A percentile compares a stretch with the other conserved stretches of the same genome.
Conservation (phyloP, 2,797 vertebrate species). For the Chaenodraco wilsoni region DNA sequence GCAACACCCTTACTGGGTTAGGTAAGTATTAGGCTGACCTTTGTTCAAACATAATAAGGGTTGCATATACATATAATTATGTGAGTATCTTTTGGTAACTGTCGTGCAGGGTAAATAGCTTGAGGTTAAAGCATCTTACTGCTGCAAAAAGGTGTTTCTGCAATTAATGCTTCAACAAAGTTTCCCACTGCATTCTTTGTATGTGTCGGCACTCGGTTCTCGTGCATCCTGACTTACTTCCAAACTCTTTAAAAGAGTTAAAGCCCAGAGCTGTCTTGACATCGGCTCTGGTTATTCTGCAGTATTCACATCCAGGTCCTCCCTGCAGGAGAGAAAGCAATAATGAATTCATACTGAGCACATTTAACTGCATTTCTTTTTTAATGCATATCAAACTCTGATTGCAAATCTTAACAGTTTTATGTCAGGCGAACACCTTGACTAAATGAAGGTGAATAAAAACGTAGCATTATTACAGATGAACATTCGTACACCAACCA, state of each 20-base stretch:
- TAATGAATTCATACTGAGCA: background rate
- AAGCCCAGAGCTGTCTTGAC: conserved; percentile 67
- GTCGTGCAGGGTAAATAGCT: background rate
- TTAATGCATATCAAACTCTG: too few species aligned
- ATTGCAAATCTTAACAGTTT: background rate
- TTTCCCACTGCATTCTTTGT: background rate
- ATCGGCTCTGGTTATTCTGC: conserved; percentile 77
- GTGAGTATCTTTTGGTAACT: background rate
- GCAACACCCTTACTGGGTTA: background rate
- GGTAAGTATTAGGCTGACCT: background rate
- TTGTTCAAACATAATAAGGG: background rate
- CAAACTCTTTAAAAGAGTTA: conserved; percentile 53
- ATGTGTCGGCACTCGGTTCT: background rate
- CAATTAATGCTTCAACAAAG: background rate
- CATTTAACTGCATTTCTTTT: background rate
- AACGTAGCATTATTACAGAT: too few species aligned
- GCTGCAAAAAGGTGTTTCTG: background rate
- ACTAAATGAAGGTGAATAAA: background rate
- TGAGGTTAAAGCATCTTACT: background rate
- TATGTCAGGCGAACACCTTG: too few species aligned
- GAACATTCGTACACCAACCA: background rate
- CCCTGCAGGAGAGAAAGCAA: conserved; percentile 62
- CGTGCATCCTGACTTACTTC: conserved; percentile 73
- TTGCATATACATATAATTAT: background rate
- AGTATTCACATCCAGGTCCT: conserved; percentile 77